Percentiles rank a stretch among this genome's conserved stretches.
Conservation (phyloP, 2,113 vertebrate genomes). For the Crotophaga sulcirostris region DNA sequence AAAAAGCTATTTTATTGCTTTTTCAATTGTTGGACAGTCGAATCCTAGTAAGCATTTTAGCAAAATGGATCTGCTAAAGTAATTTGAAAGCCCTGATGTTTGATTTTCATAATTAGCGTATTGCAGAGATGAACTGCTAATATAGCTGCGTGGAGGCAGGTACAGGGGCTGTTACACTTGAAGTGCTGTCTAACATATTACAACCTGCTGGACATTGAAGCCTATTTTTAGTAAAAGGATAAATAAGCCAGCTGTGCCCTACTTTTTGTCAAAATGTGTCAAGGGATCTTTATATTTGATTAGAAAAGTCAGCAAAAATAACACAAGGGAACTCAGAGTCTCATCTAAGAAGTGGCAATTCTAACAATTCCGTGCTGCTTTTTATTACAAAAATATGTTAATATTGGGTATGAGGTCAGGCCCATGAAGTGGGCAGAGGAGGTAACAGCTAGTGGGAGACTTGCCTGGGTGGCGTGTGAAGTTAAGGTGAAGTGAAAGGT, state of each 20-base stretch:
- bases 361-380: background rate
- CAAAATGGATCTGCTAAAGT: background rate
- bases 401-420: background rate
- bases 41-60: background rate
- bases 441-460: background rate
- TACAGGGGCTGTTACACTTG: background rate
- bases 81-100: background rate
- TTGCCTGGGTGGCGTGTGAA: background rate
- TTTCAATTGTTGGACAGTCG: background rate
- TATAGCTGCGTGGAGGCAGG: background rate
- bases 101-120: background rate
- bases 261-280: conserved; percentile 56
- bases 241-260: conserved; percentile 52
- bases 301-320: conserved; percentile 48
- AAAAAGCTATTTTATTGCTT: background rate
- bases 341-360: background rate
- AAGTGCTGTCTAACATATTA: background rate
- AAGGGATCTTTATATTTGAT: conserved; percentile 58
- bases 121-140: background rate
- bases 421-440: background rate
- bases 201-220: conserved; percentile 45
- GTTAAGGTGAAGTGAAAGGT: background rate
- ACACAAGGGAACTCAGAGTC: conserved; percentile 19
- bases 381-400: background rate
- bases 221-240: conserved; percentile 61